Evolutionary conservation across 2,797 vertebrate genomes (phyloP).

Genomic region (Pteronotus mesoamericanus): DNA sequence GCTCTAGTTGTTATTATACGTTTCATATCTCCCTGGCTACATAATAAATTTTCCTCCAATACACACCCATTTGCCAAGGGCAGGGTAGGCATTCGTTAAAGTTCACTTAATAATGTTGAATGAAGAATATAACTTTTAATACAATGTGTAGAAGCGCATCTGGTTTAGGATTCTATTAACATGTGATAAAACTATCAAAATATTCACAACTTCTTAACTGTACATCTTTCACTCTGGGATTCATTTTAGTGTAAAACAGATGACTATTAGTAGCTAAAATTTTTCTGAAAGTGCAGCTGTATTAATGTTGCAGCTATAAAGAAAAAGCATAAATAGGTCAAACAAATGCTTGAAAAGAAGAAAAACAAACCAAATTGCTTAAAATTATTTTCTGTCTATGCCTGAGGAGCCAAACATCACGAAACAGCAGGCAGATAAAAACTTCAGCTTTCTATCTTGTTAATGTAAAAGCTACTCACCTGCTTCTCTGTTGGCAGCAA

Average conservation of each 20-base stretch:
- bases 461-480: not conserved
- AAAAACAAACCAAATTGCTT: constrained; percentile 3
- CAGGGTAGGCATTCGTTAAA: not conserved
- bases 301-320: constrained; percentile 29
- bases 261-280: not conserved
- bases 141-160: not conserved
- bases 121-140: not conserved
- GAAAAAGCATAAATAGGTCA: constrained; percentile 13
- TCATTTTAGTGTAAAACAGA: not conserved
- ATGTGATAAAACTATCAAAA: not conserved
- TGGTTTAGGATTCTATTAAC: not conserved
- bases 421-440: not conserved
- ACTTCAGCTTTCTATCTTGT: not conserved
- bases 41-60: not conserved
- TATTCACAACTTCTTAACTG: not conserved
- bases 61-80: not conserved
- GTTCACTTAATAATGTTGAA: not conserved
- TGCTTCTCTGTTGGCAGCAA: not conserved
- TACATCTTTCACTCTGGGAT: not conserved
- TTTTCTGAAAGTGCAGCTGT: not conserved
- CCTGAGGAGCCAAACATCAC: not conserved
- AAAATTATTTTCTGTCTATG: constrained; percentile 20
- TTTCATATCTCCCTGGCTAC: not conserved
- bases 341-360: constrained; percentile 24
- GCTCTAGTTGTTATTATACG: not conserved